Base-by-base conservation (phyloP, 1,140 invertebrate genomes). In the Chironomus tepperi region DNA sequence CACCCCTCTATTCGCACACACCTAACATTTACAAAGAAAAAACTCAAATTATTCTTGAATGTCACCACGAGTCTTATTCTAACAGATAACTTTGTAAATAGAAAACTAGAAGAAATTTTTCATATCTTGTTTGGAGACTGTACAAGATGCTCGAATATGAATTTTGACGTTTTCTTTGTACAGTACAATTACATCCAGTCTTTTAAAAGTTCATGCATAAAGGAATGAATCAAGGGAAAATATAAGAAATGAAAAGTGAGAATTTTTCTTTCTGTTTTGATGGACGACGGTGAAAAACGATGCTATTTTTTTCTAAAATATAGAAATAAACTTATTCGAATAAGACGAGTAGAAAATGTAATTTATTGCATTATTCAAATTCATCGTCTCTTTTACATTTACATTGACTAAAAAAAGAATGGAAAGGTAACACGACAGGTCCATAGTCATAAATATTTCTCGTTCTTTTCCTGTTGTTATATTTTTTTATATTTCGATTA, bases 281-380 rank as follows among this genome's bases (percentile, higher is more conserved):
- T 57, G 47, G 47, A 57, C 47, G 47, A 57, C 47, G 47, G 10
- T 57, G 47, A 57, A 57, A 57, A 57, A 57, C 47, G 47, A 57
- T n/a, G 24, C 5, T 34, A 34, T 57, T 15, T 57, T n/a, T 57
- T 57, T 57, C 47, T 57, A 57, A n/a, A 57, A 57, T 57, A 57
- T n/a, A 57, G 24, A 34, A 34, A 34, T 34, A 34, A 34, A 34
- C 24, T 34, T 34, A 34, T 34, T 34, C 5, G 24, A 34, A 34
- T 34, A 34, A 34, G 5, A n/a, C 47, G 47, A 57, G 47, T 15
- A 57, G n/a, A 15, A 57, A 57, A 57, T 57, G 47, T 57, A 57
- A 57, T 57, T 57, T 57, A 57, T 57, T 57, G 47, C 47, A 57
- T 57, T 57, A 57, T 57, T 57, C 47, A 57, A 57, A 57, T 57